A percentile compares a stretch with the other conserved stretches of the same genome.
Conservation (phyloP, 1,140 invertebrate genomes). For the Ostrea edulis region DNA sequence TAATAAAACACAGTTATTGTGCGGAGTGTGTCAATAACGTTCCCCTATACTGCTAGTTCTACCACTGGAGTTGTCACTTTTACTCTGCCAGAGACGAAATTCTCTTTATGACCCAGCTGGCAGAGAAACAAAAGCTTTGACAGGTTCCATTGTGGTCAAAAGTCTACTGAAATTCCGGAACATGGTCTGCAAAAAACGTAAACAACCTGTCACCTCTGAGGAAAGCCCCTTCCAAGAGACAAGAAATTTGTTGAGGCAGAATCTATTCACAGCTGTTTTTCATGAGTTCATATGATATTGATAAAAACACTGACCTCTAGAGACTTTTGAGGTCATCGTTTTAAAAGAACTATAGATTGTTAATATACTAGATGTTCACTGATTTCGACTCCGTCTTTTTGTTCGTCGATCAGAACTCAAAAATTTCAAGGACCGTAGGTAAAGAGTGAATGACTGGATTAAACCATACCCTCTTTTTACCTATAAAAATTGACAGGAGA, state of each 20-base stretch:
- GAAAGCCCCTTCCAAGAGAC: background rate
- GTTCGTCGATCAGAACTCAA: no score
- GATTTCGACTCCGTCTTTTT: no score
- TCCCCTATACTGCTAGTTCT: background rate
- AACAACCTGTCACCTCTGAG: background rate
- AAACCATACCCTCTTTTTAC: no score
- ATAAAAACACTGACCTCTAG: background rate
- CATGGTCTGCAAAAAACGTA: background rate
- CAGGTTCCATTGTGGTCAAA: background rate
- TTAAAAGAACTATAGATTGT: no score
- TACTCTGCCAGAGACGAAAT: background rate
- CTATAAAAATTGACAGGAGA: background rate
- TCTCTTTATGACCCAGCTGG: constrained; percentile 3
- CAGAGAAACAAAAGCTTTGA: background rate
- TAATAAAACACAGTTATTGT: background rate
- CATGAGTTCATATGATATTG: background rate
- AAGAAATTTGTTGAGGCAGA: background rate
- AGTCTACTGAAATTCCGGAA: background rate
- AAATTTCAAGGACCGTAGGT: no score
- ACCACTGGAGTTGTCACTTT: background rate
- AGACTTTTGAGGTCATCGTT: background rate
- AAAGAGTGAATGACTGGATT: no score
- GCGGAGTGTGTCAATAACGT: background rate
- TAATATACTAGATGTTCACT: no score
- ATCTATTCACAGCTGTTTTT: background rate